Evolutionary conservation across 1,140 invertebrate species (phyloP).

Genomic region (Drosophila grimshawi): DNA sequence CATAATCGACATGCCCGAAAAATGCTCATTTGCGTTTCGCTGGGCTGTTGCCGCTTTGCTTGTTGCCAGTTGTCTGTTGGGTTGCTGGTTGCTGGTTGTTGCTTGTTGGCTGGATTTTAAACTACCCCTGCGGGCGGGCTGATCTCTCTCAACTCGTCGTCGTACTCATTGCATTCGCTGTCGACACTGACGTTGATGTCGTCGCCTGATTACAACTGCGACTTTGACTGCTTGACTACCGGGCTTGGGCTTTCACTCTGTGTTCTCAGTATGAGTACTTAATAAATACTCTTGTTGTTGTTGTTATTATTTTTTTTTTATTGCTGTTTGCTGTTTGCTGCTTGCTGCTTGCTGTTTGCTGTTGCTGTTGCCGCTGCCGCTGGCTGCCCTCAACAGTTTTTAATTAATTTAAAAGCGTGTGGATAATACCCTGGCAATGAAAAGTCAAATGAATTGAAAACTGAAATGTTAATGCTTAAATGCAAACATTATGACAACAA

Average conservation of each 20-base stretch:
- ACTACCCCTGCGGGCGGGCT: constrained; percentile 50
- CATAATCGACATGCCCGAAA: constrained; percentile 48
- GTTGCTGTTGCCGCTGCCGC: constrained; percentile 12
- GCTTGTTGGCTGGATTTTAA: constrained; percentile 31
- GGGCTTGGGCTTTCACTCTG: constrained; percentile 30
- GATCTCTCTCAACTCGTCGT: constrained; percentile 44
- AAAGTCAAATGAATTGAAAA: constrained; percentile 83
- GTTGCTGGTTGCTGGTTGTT: constrained; percentile 14
- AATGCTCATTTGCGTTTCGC: constrained; percentile 38
- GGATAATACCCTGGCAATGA: constrained; percentile 80
- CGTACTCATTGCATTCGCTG: constrained; percentile 27
- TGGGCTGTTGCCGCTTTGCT: not conserved
- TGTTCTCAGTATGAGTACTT: constrained; percentile 15
- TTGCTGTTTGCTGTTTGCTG: too few relatives aligned
- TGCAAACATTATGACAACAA: constrained; percentile 44
- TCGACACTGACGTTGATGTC: constrained; percentile 17
- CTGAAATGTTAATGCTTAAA: constrained; percentile 72
- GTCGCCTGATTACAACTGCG: constrained; percentile 51
- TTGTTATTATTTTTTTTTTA: not conserved
- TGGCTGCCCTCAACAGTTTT: constrained; percentile 56
- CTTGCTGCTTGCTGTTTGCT: constrained; percentile 1
- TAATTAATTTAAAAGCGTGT: constrained; percentile 83
- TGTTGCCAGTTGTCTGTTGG: not conserved
- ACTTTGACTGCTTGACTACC: constrained; percentile 64
- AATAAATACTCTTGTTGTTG: constrained; percentile 24